Evolutionary conservation across 2,888 invertebrate genomes (phyloP).

Genomic region (Callyntrura sp.): DNA sequence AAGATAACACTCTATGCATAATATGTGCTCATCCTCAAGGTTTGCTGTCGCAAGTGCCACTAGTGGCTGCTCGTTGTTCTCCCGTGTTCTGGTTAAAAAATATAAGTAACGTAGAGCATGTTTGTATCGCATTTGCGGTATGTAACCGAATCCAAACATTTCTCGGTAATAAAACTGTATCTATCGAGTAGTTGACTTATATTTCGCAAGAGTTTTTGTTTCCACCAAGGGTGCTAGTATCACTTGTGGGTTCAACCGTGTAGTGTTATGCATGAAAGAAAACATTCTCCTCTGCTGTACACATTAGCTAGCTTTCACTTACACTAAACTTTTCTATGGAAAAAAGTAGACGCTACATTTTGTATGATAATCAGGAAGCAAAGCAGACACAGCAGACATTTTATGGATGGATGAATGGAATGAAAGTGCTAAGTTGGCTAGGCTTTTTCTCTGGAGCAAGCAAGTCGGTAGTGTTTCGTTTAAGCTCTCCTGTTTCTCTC

Average conservation of each 20-base stretch:
- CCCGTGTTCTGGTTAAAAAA: conserved; percentile 23
- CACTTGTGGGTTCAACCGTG: neutral
- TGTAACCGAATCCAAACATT: conserved; percentile 45
- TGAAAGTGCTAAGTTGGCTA: conserved; percentile 41
- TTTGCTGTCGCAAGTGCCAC: neutral
- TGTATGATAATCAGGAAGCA: conserved; percentile 66
- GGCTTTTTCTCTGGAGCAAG: conserved; percentile 38
- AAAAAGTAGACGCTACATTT: conserved; percentile 47
- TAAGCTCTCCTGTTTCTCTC: neutral
- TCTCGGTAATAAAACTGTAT: conserved; percentile 37
- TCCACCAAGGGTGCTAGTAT: conserved; percentile 7
- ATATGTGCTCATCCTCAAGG: conserved; percentile 2
- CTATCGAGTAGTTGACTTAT: conserved; percentile 28
- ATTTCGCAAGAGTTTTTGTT: conserved; percentile 24
- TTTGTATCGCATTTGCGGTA: conserved; percentile 34
- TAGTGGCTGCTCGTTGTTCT: conserved; percentile 28
- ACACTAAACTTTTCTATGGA: conserved; percentile 19
- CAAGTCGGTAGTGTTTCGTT: neutral
- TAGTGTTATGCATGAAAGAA: conserved; percentile 2
- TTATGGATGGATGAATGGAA: conserved; percentile 48
- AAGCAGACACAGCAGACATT: conserved; percentile 60
- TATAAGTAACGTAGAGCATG: conserved; percentile 17
- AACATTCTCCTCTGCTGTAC: conserved; percentile 15
- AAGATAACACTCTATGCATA: too few relatives aligned
- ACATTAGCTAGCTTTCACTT: conserved; percentile 58